Evolutionary conservation across 2,888 invertebrate genomes (phyloP).

Genomic region (Dexiosoma caninum): DNA sequence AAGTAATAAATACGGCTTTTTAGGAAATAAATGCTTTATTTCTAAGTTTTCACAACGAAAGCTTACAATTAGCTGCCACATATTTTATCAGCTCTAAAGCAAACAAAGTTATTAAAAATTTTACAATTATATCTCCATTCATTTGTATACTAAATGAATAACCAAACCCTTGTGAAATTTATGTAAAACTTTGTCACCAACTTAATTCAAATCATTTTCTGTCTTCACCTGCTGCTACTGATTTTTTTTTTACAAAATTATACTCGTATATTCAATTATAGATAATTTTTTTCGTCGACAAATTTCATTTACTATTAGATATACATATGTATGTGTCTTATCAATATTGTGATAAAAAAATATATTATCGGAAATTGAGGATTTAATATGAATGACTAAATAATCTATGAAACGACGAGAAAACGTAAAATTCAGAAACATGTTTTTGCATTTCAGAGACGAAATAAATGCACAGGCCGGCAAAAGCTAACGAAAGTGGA

Average conservation of each 20-base stretch:
- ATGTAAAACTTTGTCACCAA: not conserved
- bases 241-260: too few species aligned
- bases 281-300: not conserved
- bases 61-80: slow-evolving; percentile 33
- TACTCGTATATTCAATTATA: too few species aligned
- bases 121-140: not conserved
- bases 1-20: too few species aligned
- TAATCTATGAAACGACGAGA: too few species aligned
- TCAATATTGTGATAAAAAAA: slow-evolving; percentile 27
- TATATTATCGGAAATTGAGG: slow-evolving; percentile 20
- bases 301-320: too few species aligned
- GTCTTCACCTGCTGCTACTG: too few species aligned
- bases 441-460: too few species aligned
- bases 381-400: slow-evolving; percentile 25
- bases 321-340: too few species aligned
- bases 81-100: not conserved
- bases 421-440: too few species aligned
- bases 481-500: too few species aligned
- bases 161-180: not conserved
- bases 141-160: not conserved
- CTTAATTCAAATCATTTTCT: not conserved
- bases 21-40: too few species aligned
- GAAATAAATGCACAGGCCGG: too few species aligned
- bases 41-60: not conserved
- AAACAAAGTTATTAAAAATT: not conserved